Base-by-base conservation (phyloP, 2,113 vertebrate species). In the Chamaea fasciata region DNA sequence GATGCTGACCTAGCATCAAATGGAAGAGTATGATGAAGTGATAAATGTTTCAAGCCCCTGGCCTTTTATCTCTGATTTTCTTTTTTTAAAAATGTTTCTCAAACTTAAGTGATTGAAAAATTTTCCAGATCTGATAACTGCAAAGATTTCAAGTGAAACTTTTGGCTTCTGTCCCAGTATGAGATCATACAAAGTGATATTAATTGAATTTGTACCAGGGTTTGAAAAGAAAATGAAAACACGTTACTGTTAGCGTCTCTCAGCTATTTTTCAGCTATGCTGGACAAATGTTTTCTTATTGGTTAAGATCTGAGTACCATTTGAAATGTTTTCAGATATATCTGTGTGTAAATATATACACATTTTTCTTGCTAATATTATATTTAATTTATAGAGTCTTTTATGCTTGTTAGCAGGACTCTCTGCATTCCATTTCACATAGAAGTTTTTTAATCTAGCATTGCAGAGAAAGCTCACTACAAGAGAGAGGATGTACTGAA, bases 121-220 rank as follows among this genome's bases (percentile, higher is more conserved):
- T 79, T 96, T 96, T 97, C 92, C 96, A 97, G 92, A 97, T 95
- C 95, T 96, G 96, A 96, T 97, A 97, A 96, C 92, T 88, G 90
- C 86, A 71, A 70, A 94, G 80, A 93, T 96, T 94, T 97, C 92
- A 85, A 94, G 95, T 94, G 95, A 95, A 97, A 92, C 68, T 85
- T 95, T 89, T 97, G 98, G 96, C 96, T 96, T 13, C 11, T 62
- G 13, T 96, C 95, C 96, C 70, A 12, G 78, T 71, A 53, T 97
- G 95, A 97, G 89, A 96, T 97, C 96, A 96, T 90, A 65, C 33
- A 41, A 76, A 85, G 78, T 95, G 70, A 89, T 93, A 70, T 77
- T 93, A 65, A 63, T 33, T 89, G 95, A 96, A 94, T 95, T 95
- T 93, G 60, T 91, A 96, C 44, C 75, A 28, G 78, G 83, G 50